Evolutionary conservation across 2,797 vertebrate species (phyloP).

Genomic region (Amblyopsis hoosieri): DNA sequence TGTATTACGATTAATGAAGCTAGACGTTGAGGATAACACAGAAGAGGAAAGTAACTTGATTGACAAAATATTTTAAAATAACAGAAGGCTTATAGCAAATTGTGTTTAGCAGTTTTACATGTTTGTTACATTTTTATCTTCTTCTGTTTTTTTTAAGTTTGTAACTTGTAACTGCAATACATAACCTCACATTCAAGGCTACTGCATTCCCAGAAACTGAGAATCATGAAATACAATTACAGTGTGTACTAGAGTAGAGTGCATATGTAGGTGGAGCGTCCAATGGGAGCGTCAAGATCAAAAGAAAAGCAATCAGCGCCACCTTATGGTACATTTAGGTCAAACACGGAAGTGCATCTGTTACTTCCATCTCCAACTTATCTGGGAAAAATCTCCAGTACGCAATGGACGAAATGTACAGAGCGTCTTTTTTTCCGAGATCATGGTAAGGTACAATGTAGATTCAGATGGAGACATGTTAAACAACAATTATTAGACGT

Average conservation of each 20-base stretch:
- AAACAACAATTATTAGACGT: not conserved
- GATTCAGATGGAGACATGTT: not conserved
- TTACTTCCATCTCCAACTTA: not conserved
- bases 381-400: not conserved
- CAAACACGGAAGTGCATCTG: constrained; percentile 55
- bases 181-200: too few relatives aligned
- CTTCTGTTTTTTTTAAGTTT: too few relatives aligned
- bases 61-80: too few relatives aligned
- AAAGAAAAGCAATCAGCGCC: constrained; percentile 23
- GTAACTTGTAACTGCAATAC: too few relatives aligned
- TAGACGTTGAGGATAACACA: too few relatives aligned
- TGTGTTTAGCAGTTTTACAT: too few relatives aligned
- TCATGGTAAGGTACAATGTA: constrained; percentile 47
- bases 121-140: too few relatives aligned
- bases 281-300: too few relatives aligned
- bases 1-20: too few relatives aligned
- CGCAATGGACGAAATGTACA: constrained; percentile 38
- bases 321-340: constrained; percentile 36
- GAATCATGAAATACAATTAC: not conserved
- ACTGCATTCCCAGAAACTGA: too few relatives aligned
- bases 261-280: not conserved
- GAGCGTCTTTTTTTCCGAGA: constrained; percentile 18
- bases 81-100: too few relatives aligned
- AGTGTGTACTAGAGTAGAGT: not conserved
- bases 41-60: too few relatives aligned